These are phyloP conservation scores for Syrphus vitripennis DNA, from an alignment of 2,888 invertebrate species.

Conservation along the genomic window DNA sequence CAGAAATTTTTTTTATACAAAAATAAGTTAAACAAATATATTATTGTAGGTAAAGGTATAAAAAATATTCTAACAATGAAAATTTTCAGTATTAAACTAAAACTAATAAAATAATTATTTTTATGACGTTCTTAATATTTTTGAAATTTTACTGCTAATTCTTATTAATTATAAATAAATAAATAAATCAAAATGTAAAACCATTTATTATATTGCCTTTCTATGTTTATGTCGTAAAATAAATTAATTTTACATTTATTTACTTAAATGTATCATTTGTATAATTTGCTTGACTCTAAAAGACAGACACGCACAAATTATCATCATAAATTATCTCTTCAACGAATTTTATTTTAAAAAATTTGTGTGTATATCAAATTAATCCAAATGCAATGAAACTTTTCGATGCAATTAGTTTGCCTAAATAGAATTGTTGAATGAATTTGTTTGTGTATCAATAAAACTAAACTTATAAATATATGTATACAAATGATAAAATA, in stretches of 20 bases:
- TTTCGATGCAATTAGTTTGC: conserved; percentile 39
- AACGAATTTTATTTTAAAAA: neutral
- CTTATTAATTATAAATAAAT: no score
- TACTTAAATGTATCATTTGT: neutral
- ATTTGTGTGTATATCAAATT: conserved; percentile 44
- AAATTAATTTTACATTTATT: neutral
- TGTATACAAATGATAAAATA: neutral
- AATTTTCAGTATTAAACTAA: no score
- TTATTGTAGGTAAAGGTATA: no score
- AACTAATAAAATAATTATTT: no score
- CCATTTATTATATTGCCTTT: no score
- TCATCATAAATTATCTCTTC: neutral
- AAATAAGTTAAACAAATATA: no score
- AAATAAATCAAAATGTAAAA: no score
- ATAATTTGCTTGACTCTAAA: neutral
- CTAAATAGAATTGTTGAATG: conserved; percentile 35
- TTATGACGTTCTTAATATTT: no score
- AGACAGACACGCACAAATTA: conserved; percentile 12
- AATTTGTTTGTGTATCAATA: neutral
- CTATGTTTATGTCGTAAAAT: no score
- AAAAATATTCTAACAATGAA: no score
- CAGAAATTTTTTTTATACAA: no score
- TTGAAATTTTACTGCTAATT: no score
- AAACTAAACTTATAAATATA: neutral
- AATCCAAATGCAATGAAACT: conserved; percentile 24